Evolutionary conservation across 2,888 invertebrate genomes (phyloP).

Genomic region (Polia nebulosa): DNA sequence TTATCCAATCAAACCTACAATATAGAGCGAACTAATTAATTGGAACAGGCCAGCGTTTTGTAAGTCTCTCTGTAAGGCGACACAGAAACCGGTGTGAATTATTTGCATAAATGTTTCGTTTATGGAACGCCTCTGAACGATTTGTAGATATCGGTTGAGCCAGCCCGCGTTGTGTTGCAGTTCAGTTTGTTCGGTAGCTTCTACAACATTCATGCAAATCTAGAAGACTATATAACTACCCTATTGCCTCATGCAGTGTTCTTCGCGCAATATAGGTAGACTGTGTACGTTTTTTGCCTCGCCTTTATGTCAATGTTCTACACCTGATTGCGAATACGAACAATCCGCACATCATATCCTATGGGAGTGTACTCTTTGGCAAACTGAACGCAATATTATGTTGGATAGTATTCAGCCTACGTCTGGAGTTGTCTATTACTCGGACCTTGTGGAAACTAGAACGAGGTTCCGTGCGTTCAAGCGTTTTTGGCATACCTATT

Average conservation of each 20-base stretch:
- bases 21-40: conserved; percentile 35
- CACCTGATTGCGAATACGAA: too few species aligned
- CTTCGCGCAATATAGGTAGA: neutral
- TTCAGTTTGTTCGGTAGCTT: conserved; percentile 7
- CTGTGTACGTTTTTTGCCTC: too few species aligned
- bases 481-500: too few species aligned
- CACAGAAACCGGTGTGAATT: conserved; percentile 21
- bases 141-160: neutral
- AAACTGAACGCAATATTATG: too few species aligned
- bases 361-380: too few species aligned
- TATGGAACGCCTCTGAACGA: conserved; percentile 12
- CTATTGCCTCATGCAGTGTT: neutral
- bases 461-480: too few species aligned
- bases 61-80: conserved; percentile 20
- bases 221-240: neutral
- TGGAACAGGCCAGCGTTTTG: conserved; percentile 22
- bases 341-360: too few species aligned
- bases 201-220: neutral
- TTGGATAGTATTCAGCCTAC: too few species aligned
- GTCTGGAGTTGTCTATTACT: too few species aligned
- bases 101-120: conserved; percentile 39
- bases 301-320: too few species aligned
- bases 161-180: neutral
- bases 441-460: too few species aligned
- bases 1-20: conserved; percentile 24